Base-by-base conservation (phyloP, 2,888 invertebrate genomes). In the Apomyelois bistriatella region DNA sequence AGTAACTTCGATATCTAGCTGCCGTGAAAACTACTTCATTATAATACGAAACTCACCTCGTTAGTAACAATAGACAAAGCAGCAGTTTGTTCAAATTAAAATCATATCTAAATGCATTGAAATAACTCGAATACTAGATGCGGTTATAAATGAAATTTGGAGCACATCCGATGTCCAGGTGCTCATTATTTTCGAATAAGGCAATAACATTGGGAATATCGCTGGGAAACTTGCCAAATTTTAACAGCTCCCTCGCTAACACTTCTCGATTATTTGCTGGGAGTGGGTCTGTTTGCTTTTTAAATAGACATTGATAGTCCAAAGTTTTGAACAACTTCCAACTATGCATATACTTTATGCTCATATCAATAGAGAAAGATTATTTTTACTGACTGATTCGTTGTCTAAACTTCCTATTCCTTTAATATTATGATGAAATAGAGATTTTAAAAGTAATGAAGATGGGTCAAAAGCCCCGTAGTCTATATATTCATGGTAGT, bases 201-300 rank as follows among this genome's bases (percentile, higher is more conserved):
- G 60, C 61, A 60, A 60, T 60, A 61, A 58, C 57, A 58, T 58
- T 58, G 56, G 52, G 56, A 60, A 58, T 58, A 42, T 40, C 49
- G 28, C 16, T 16, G 15, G 79, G 76, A 72, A 50, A 56, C 48
- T 61, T 57, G 81, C 80, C 79, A 81, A 75, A 75, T 70, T 74
- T 66, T 67, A 65, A 68, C 67, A 60, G 58, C 61, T 61, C 59
- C 63, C 63, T 55, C 54, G 52, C 43, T 43, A 52, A 36, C 60
- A 56, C 51, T 59, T 59, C 55, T 58, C 63, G 55, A 65, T 66
- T 64, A 62, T 57, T 62, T 55, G 54, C 54, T 53, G 60, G 56
- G 68, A 67, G 30, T 40, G 12, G 35, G 17, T 42, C 22, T 52
- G 36, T 52, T 52, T 52, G 42, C 42, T 52, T 52, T 52, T 52